These are phyloP conservation scores for Lophotis ruficrista DNA, from an alignment of 2,113 vertebrate species.

Conservation along the genomic window DNA sequence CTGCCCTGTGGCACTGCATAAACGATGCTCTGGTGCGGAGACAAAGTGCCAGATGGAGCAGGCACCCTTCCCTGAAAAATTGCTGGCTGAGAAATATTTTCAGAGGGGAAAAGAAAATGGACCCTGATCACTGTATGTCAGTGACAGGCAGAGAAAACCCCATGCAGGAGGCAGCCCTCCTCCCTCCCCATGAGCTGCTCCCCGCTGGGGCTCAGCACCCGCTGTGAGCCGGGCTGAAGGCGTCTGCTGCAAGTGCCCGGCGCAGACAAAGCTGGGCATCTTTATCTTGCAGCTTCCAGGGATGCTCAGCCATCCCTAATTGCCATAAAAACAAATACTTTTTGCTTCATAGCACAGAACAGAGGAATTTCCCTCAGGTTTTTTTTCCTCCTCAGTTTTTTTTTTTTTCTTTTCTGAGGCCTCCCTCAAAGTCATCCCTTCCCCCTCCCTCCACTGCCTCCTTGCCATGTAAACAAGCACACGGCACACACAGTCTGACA, in stretches of 20 bases:
- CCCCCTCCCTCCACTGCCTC: conserved; percentile 18
- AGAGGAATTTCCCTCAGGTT: conserved; percentile 15
- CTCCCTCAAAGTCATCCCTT: conserved; percentile 30
- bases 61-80: not conserved
- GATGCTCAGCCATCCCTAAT: conserved; percentile 53
- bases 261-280: not conserved
- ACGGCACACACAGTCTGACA: conserved; percentile 39
- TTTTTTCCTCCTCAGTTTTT: not conserved
- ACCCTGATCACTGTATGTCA: not conserved
- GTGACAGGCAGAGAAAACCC: conserved; percentile 3
- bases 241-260: not conserved
- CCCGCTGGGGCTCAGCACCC: not conserved
- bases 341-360: conserved; percentile 27
- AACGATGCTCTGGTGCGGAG: not conserved
- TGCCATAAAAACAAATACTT: conserved; percentile 54
- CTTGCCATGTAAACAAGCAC: conserved; percentile 48
- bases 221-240: not conserved
- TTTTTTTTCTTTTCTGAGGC: not conserved
- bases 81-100: not conserved
- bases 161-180: not conserved
- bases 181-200: not conserved
- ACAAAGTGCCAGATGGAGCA: not conserved
- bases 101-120: conserved; percentile 1
- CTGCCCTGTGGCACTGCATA: not conserved
- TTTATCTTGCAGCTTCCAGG: conserved; percentile 38